A percentile compares a stretch with the other conserved stretches of the same genome.
Evolutionary conservation across 2,888 invertebrate species (phyloP).

Genomic region (Notodromas monacha): DNA sequence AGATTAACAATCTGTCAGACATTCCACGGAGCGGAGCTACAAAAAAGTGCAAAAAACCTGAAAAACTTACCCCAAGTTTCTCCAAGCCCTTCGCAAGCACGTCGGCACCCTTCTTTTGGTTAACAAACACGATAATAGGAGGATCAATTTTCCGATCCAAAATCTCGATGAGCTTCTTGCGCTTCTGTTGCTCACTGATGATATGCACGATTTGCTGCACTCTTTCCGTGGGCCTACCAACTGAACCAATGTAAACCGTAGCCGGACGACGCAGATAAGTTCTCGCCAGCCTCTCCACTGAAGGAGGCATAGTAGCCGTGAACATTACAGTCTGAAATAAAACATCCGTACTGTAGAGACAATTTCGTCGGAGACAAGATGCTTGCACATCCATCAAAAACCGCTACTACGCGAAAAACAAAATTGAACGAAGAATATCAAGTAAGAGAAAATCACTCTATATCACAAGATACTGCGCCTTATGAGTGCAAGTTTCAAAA

Average conservation of each 20-base stretch:
- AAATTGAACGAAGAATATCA: slow-evolving; percentile 8
- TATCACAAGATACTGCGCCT: slow-evolving; percentile 7
- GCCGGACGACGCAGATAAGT: slow-evolving; percentile 80
- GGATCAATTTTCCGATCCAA: slow-evolving; percentile 65
- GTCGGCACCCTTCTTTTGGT: slow-evolving; percentile 98
- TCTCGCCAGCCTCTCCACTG: slow-evolving; percentile 78
- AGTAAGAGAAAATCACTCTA: slow-evolving; percentile 5
- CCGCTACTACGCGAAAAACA: slow-evolving; percentile 7
- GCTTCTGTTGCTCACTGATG: slow-evolving; percentile 77
- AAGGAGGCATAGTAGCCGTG: slow-evolving; percentile 96
- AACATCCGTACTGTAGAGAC: slow-evolving; percentile 11
- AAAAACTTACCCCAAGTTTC: slow-evolving; percentile 43
- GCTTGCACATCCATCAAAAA: slow-evolving; percentile 1
- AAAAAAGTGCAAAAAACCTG: slow-evolving; percentile 7
- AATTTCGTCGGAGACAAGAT: not conserved
- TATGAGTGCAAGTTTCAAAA: too few species aligned
- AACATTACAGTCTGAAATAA: slow-evolving; percentile 99
- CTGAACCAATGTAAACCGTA: slow-evolving; percentile 81
- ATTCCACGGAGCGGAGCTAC: too few species aligned
- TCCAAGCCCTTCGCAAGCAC: slow-evolving; percentile 83
- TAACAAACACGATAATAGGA: slow-evolving; percentile 96
- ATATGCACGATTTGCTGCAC: slow-evolving; percentile 90
- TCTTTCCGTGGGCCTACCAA: slow-evolving; percentile 85
- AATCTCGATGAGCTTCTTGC: slow-evolving; percentile 78
- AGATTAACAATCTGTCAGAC: slow-evolving; percentile 6